phyloP scores from a whole-genome alignment of 2,797 vertebrate genomes.

The Vipera ursinii region DNA sequence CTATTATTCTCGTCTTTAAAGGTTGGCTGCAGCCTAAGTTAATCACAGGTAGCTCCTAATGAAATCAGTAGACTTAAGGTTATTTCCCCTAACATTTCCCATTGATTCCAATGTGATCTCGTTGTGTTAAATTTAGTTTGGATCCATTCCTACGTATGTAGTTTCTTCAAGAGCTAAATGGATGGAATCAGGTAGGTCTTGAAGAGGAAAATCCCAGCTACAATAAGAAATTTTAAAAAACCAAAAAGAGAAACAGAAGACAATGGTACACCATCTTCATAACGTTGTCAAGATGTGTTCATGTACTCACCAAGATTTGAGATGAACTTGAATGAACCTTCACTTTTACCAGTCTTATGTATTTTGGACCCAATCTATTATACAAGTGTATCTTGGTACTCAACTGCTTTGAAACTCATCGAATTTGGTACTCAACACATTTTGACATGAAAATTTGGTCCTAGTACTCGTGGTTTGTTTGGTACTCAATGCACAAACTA shows the following conservation, averaged over 20 bases:
- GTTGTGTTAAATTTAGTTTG: background rate
- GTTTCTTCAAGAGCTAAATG: background rate
- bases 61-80: background rate
- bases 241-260: background rate
- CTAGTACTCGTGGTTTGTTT: background rate
- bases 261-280: background rate
- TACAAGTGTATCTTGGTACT: background rate
- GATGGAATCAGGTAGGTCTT: background rate
- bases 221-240: background rate
- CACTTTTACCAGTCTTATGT: background rate
- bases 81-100: background rate
- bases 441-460: background rate
- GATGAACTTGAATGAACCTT: background rate
- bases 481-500: background rate
- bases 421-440: background rate
- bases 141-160: background rate
- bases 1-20: slow-evolving; percentile 31
- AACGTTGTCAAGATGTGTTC: background rate
- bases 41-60: background rate
- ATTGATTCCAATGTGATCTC: background rate
- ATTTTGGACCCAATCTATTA: background rate
- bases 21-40: background rate
- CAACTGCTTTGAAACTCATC: background rate
- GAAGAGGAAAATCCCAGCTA: background rate
- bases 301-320: background rate